Percentiles rank a stretch among this genome's conserved stretches.
These are phyloP conservation scores for Pseudochromis fuscus DNA, from an alignment of 2,797 vertebrate species.

Conservation along the genomic window DNA sequence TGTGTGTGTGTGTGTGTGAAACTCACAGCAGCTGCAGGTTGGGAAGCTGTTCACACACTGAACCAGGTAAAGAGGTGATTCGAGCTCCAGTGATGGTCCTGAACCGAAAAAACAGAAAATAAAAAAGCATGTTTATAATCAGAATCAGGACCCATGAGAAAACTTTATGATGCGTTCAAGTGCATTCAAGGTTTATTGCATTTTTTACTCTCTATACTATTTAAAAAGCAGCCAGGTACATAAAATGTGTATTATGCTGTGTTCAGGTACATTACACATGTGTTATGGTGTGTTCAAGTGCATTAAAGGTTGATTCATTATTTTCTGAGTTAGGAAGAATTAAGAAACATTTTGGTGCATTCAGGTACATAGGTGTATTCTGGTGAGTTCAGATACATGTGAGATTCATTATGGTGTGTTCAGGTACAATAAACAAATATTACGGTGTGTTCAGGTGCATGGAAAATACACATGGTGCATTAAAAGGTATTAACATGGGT, in stretches of 20 bases:
- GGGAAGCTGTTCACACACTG: conserved; percentile 90
- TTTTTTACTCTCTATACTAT: too few species aligned
- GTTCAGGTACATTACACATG: background rate
- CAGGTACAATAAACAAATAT: background rate
- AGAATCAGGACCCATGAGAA: too few species aligned
- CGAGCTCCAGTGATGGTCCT: conserved; percentile 94
- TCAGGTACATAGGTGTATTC: background rate
- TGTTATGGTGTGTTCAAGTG: background rate
- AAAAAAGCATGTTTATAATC: too few species aligned
- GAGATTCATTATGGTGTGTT: background rate
- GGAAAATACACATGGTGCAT: too few species aligned
- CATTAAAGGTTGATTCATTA: too few species aligned
- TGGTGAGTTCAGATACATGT: background rate
- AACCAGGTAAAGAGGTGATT: conserved; percentile 89
- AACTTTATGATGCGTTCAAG: too few species aligned
- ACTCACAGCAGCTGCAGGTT: conserved; percentile 94
- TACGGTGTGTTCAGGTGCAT: too few species aligned
- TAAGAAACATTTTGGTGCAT: background rate
- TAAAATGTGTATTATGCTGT: background rate
- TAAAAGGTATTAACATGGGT: too few species aligned
- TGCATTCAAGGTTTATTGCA: too few species aligned
- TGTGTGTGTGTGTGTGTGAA: conserved; percentile 1
- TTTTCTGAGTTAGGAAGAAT: too few species aligned
- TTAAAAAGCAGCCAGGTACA: background rate
- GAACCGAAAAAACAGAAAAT: conserved; percentile 51